A percentile compares a stretch with the other conserved stretches of the same genome.
Conservation (phyloP, 2,797 vertebrate genomes). For the Bryconaethiops microstoma region DNA sequence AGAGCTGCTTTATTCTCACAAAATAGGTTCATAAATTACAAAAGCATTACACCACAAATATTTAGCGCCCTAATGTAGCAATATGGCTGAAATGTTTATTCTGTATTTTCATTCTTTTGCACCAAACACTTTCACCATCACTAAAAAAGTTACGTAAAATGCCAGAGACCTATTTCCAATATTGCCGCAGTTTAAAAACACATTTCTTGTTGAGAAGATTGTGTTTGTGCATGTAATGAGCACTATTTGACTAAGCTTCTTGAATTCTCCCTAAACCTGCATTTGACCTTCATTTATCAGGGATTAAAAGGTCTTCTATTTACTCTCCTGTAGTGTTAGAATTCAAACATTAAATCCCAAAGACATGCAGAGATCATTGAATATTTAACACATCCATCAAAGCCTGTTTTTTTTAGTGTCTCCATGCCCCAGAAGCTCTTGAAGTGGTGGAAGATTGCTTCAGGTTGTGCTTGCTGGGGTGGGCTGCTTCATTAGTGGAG, state of each 20-base stretch:
- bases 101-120: background rate
- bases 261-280: background rate
- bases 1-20: background rate
- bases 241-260: background rate
- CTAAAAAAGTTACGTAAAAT: background rate
- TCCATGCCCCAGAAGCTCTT: constrained; percentile 16
- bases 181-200: background rate
- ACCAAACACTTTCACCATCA: background rate
- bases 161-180: background rate
- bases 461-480: constrained; percentile 7
- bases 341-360: constrained; percentile 18
- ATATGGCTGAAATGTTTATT: background rate
- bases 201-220: background rate
- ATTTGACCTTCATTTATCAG: background rate
- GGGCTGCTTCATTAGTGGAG: constrained; percentile 29
- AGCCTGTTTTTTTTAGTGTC: background rate
- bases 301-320: background rate
- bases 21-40: background rate
- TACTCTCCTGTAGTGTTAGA: background rate
- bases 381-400: constrained; percentile 23
- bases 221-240: background rate
- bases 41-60: background rate
- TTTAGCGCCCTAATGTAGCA: too few species aligned
- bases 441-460: too few species aligned
- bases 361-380: constrained; percentile 11